A percentile compares a stretch with the other conserved stretches of the same genome.
Conservation (phyloP, 2,113 vertebrate genomes). For the Nasalis larvatus region DNA sequence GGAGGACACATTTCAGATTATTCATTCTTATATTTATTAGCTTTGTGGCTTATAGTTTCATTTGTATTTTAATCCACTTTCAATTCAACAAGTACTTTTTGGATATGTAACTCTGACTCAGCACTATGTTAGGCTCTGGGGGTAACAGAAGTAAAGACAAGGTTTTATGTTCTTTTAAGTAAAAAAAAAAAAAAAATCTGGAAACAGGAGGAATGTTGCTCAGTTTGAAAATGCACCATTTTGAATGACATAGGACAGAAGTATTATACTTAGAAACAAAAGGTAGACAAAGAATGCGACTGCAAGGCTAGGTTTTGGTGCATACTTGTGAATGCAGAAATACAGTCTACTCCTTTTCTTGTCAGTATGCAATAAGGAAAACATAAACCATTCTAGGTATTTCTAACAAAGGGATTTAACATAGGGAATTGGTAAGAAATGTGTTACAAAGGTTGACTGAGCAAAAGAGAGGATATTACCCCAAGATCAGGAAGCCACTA, state of each 20-base stretch:
- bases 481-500: not conserved
- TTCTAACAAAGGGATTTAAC: not conserved
- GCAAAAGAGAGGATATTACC: not conserved
- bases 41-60: not conserved
- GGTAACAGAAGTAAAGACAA: not conserved
- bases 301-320: not conserved
- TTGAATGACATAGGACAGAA: not conserved
- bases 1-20: not conserved
- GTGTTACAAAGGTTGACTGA: not conserved
- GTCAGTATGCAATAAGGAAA: not conserved
- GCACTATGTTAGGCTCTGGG: not conserved
- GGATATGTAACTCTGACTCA: not conserved
- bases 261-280: not conserved
- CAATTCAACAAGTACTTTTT: not conserved
- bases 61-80: not conserved
- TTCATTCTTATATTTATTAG: not conserved
- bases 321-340: not conserved
- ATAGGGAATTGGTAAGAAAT: not conserved
- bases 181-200: not conserved
- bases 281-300: not conserved
- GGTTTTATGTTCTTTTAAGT: not conserved
- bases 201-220: not conserved
- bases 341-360: not conserved
- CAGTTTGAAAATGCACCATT: not conserved
- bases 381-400: not conserved